phyloP scores from a whole-genome alignment of 2,888 invertebrate species.

The Pseudococcus longispinus region DNA sequence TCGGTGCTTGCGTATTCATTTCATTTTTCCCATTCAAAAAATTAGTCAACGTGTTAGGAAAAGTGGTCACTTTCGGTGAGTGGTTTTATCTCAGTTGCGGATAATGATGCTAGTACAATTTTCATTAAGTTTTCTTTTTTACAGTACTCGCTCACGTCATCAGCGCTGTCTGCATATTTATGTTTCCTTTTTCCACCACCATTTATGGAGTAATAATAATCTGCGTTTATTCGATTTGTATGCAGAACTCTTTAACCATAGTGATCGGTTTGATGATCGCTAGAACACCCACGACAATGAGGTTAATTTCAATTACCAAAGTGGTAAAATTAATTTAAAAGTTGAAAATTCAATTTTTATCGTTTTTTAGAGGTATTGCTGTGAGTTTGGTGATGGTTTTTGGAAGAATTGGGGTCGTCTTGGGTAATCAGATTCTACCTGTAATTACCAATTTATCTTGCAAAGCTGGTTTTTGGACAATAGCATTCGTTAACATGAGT shows the following conservation, averaged over 20 bases:
- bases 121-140: not conserved
- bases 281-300: constrained; percentile 72
- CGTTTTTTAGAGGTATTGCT: constrained; percentile 62
- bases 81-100: not conserved
- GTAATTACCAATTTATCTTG: constrained; percentile 60
- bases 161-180: constrained; percentile 39
- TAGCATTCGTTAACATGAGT: constrained; percentile 11
- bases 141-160: not conserved
- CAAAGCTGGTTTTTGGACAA: not conserved
- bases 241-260: constrained; percentile 64
- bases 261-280: constrained; percentile 71
- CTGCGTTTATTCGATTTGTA: constrained; percentile 57
- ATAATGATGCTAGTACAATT: not conserved
- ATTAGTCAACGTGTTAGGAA: constrained; percentile 13
- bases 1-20: constrained; percentile 20
- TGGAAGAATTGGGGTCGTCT: constrained; percentile 63
- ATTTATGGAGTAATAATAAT: constrained; percentile 56
- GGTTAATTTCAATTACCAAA: constrained; percentile 63
- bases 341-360: constrained; percentile 4
- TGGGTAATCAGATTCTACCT: constrained; percentile 63
- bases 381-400: constrained; percentile 63
- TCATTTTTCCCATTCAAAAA: constrained; percentile 35
- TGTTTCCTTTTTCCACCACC: constrained; percentile 57
- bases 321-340: not conserved
- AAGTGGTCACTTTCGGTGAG: constrained; percentile 26